Evolutionary conservation across 2,113 vertebrate genomes (phyloP), one percentile per base, ranked within the genome.

Genomic region (Ariopsis seemanni): DNA sequence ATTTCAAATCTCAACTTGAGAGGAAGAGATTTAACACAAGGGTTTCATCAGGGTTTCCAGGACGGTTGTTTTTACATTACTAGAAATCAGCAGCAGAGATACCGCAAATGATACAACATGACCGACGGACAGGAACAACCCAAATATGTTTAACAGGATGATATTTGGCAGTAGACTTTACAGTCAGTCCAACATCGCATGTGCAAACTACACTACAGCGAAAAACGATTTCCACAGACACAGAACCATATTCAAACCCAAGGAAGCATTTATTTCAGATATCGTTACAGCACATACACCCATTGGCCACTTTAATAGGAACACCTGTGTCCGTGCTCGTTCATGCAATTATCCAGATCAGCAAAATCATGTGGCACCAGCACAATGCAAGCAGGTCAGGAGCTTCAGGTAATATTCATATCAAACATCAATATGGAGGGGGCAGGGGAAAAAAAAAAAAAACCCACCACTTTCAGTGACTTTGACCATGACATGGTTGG

Each of bases 101-200:
- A 22, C 15, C 50, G 58, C 17, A 7, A 79, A 65, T 17, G 85
- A 52, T 77, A 60, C 14, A 85, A 63, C 48, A 52, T 15, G 74
- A 60, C 71, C 18, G 62, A 62, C 48, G 9, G 50, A 60, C 53
- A 27, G 3, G 14, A 57, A 84, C 25, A 81, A 81, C 50, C 7
- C 30, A 22, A 89, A 75, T 55, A 82, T 4, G 85, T 85, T 81
- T 63, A 84, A 74, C 85, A 53, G 48, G 78, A 77, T 34, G 15
- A 72, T 27, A 79, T 30, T 42, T 87, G 77, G 86, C 83, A 82
- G 50, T 7, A 58, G 11, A 85, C 25, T 52, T 81, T 69, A 55
- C 71, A 55, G 67, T 82, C 85, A n/a, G 63, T 75, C 42, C n/a
- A 87, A 82, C 82, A n/a, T 27, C 57, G 22, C 65, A n/a, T 42